Conservation (phyloP, 1,140 invertebrate genomes). For the Drosophila pectinifera region DNA sequence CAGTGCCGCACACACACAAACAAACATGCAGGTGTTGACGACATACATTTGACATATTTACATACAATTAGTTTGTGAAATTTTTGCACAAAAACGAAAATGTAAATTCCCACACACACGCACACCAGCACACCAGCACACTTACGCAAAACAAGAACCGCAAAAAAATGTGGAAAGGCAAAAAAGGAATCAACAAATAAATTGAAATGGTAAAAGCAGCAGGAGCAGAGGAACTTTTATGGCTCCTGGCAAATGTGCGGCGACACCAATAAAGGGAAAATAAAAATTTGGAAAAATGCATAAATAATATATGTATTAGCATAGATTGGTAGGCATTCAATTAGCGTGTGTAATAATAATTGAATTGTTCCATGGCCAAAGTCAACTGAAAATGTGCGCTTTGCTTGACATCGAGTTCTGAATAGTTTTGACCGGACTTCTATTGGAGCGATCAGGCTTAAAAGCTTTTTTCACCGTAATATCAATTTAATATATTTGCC, state of each 20-base stretch:
- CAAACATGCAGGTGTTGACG: conserved; percentile 69
- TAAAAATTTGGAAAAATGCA: conserved; percentile 59
- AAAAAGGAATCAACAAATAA: conserved; percentile 64
- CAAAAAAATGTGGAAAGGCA: conserved; percentile 24
- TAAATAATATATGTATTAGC: conserved; percentile 72
- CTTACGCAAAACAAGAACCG: conserved; percentile 22
- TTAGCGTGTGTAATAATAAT: conserved; percentile 71
- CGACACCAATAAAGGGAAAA: conserved; percentile 35
- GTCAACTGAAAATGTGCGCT: conserved; percentile 23
- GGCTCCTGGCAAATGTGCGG: conserved; percentile 37
- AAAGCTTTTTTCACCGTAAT: background rate
- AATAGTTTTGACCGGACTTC: background rate
- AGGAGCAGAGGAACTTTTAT: conserved; percentile 58
- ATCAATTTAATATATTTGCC: too few relatives aligned
- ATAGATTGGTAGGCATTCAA: conserved; percentile 67
- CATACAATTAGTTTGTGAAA: conserved; percentile 81
- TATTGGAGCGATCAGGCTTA: background rate
- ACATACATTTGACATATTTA: conserved; percentile 80
- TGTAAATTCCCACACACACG: conserved; percentile 62
- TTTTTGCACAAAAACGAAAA: conserved; percentile 61
- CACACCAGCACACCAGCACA: conserved; percentile 6
- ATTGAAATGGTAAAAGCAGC: conserved; percentile 66
- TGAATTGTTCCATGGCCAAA: conserved; percentile 23
- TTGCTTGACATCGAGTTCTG: background rate
- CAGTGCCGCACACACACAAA: conserved; percentile 16